Percentiles rank a stretch among this genome's conserved stretches.
phyloP scores from a whole-genome alignment of 2,113 vertebrate species.

The Trogon melanurus region DNA sequence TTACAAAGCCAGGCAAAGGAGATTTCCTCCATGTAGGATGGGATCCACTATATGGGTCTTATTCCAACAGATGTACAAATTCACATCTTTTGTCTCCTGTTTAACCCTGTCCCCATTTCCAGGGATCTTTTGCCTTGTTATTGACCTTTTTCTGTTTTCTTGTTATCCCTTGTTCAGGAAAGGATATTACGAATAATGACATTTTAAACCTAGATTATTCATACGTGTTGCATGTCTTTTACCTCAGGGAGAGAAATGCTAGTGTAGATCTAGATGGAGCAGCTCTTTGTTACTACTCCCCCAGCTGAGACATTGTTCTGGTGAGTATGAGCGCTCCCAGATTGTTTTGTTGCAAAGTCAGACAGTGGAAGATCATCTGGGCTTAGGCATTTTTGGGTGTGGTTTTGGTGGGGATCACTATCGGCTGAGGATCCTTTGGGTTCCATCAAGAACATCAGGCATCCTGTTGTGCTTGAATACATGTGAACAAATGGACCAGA shows the following conservation, averaged over 20 bases:
- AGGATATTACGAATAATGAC: background rate
- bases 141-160: background rate
- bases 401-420: background rate
- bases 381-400: background rate
- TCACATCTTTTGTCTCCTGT: background rate
- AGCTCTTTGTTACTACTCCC: background rate
- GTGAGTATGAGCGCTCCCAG: background rate
- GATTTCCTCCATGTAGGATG: background rate
- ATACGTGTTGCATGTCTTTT: rapidly evolving
- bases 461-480: rapidly evolving
- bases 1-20: background rate
- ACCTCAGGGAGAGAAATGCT: background rate
- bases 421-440: background rate
- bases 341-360: background rate
- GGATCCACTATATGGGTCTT: background rate
- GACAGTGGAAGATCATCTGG: background rate
- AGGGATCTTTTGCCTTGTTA: background rate
- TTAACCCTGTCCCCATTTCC: background rate
- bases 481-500: background rate
- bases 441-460: background rate
- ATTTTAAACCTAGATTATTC: background rate
- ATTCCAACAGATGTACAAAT: background rate
- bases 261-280: background rate
- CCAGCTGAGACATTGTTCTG: background rate
- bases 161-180: background rate